These are phyloP conservation scores for Phaedon cochleariae DNA, from an alignment of 2,888 invertebrate genomes.

Conservation along the genomic window DNA sequence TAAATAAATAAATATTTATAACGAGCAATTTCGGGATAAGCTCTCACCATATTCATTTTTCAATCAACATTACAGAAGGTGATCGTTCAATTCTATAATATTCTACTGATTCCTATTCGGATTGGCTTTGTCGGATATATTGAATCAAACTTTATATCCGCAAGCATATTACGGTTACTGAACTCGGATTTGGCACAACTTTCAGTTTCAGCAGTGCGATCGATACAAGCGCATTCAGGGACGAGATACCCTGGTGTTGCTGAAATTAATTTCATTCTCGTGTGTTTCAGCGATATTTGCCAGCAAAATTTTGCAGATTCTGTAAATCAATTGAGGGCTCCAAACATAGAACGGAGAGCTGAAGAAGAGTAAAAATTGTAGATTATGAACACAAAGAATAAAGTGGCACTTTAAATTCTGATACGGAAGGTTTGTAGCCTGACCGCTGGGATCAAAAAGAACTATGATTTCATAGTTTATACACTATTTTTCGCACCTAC, in stretches of 20 bases:
- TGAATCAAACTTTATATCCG: neutral
- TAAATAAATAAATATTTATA: too few relatives aligned
- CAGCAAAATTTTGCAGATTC: neutral
- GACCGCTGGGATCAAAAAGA: too few relatives aligned
- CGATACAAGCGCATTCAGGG: constrained; percentile 4
- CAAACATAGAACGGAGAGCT: too few relatives aligned
- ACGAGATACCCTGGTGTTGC: neutral
- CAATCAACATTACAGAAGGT: too few relatives aligned
- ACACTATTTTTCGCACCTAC: too few relatives aligned
- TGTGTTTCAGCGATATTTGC: neutral
- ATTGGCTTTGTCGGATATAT: neutral
- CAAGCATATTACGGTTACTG: constrained; percentile 11
- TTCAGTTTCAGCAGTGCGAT: constrained; percentile 18
- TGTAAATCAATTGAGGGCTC: neutral
- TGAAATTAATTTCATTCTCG: neutral
- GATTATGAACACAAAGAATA: too few relatives aligned
- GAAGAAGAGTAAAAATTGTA: too few relatives aligned
- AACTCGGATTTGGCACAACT: constrained; percentile 14
- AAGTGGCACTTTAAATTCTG: too few relatives aligned
- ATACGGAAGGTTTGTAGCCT: too few relatives aligned
- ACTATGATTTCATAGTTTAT: too few relatives aligned
- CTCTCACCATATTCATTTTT: too few relatives aligned
- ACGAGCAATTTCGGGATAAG: too few relatives aligned
- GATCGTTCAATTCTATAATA: neutral
- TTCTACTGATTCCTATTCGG: neutral